Base-by-base conservation (phyloP, 2,113 vertebrate genomes). In the Loxodonta africana region DNA sequence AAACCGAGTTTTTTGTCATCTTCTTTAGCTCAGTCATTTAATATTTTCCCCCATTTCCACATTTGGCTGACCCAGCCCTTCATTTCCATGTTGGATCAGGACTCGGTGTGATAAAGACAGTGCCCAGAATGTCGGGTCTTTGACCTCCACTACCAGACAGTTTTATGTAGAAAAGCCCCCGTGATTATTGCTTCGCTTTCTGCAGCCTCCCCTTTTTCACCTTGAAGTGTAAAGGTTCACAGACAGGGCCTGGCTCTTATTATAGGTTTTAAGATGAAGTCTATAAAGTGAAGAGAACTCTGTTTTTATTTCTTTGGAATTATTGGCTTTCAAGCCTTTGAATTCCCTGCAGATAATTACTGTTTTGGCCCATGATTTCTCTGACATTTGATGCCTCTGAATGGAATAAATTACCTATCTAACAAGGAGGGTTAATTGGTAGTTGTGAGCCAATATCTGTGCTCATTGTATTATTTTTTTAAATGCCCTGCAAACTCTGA, bases 131-230 rank as follows among this genome's bases (percentile, higher is more conserved):
- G 85, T 96, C 97, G 98, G 98, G 98, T 99, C 99, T 99, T 98
- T 99, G 98, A 99, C 99, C 99, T 98, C 93, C 88, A 98, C 98
- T 98, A 98, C 97, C 97, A 98, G 95, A 95, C 91, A 97, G 98
- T 98, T 99, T 99, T 98, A 99, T 99, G 98, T 96, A 98, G 98
- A 99, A 99, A 99, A 99, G 98, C 95, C 96, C 96, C 95, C 96
- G 63, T 98, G 98, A 99, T 99, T 98, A 99, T 97, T 99, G 96
- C 95, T 97, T 98, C 98, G 97, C 98, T 98, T 98, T 98, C 98
- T 98, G 98, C 98, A 97, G 97, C 97, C 96, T 97, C 97, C 94
- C 97, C 97, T 98, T 98, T 98, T 98, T 98, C 97, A 98, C 98
- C 98, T 98, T 98, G 98, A 99, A 98, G 97, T 98, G 97, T 97